These are phyloP conservation scores for Cylloceria caligata DNA, from an alignment of 2,888 invertebrate species.

Conservation along the genomic window DNA sequence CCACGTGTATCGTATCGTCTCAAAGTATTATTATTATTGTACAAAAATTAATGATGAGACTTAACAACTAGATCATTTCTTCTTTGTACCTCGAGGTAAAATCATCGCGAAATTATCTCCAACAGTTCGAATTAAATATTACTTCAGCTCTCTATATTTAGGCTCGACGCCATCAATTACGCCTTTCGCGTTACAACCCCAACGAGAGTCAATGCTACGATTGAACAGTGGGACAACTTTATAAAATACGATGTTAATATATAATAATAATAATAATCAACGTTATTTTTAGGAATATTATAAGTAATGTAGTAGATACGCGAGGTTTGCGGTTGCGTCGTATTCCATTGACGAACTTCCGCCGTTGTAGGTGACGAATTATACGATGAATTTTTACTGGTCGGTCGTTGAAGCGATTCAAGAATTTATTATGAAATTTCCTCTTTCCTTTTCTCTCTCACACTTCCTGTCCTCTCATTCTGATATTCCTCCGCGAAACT, in stretches of 20 bases:
- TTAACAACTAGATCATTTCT: too few relatives aligned
- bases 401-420: not conserved
- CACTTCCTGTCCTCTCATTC: not conserved
- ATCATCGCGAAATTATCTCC: conserved; percentile 19
- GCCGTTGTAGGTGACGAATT: not conserved
- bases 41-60: not conserved
- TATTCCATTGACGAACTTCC: conserved; percentile 23
- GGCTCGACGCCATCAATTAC: conserved; percentile 15
- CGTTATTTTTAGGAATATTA: not conserved
- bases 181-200: conserved; percentile 9
- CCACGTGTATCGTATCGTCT: too few relatives aligned
- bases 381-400: not conserved
- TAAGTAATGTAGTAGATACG: not conserved
- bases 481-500: not conserved
- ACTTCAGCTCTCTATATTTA: conserved; percentile 43
- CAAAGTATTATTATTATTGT: not conserved
- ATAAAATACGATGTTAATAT: too few relatives aligned
- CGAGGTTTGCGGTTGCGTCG: not conserved
- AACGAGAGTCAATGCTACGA: conserved; percentile 1
- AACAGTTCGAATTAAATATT: conserved; percentile 16
- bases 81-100: not conserved
- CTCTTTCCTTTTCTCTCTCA: not conserved
- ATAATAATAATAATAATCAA: too few relatives aligned
- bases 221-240: not conserved
- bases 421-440: conserved; percentile 7